These are phyloP conservation scores for Philonicus albiceps DNA, from an alignment of 2,888 invertebrate genomes.

Conservation along the genomic window DNA sequence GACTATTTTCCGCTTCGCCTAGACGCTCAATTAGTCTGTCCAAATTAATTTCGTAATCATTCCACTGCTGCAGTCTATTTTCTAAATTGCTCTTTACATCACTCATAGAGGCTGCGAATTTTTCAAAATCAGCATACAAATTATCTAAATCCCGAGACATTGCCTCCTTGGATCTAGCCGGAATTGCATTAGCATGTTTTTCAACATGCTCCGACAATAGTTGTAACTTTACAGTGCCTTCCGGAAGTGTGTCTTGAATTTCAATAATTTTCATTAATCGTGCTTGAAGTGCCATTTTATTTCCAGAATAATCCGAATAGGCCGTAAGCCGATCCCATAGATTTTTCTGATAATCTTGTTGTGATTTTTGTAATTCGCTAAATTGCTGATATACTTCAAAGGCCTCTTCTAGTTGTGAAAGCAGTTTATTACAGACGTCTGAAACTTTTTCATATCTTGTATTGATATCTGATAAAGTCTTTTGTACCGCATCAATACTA, in stretches of 20 bases:
- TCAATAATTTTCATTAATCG: conserved; percentile 82
- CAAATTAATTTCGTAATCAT: conserved; percentile 85
- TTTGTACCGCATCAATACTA: conserved; percentile 68
- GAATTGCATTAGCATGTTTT: conserved; percentile 73
- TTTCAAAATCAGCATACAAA: conserved; percentile 83
- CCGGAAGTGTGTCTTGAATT: conserved; percentile 78
- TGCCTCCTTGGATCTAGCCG: conserved; percentile 83
- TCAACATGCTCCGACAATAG: conserved; percentile 78
- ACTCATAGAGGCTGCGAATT: conserved; percentile 77
- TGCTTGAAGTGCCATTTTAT: conserved; percentile 82
- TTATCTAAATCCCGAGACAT: conserved; percentile 84
- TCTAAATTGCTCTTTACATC: conserved; percentile 83
- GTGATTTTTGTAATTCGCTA: conserved; percentile 82
- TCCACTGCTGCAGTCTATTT: conserved; percentile 88
- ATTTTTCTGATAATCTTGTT: conserved; percentile 90
- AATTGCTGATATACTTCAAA: conserved; percentile 87
- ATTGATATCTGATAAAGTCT: conserved; percentile 76
- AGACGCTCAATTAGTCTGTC: conserved; percentile 85
- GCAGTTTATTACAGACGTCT: conserved; percentile 71
- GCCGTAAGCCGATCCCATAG: conserved; percentile 86
- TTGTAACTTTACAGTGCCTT: conserved; percentile 79
- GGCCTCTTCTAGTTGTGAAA: conserved; percentile 77
- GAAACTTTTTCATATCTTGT: conserved; percentile 77
- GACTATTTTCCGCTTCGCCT: conserved; percentile 81
- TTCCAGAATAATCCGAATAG: conserved; percentile 86